phyloP scores from a whole-genome alignment of 2,888 invertebrate species.

The Galeruca laticollis region DNA sequence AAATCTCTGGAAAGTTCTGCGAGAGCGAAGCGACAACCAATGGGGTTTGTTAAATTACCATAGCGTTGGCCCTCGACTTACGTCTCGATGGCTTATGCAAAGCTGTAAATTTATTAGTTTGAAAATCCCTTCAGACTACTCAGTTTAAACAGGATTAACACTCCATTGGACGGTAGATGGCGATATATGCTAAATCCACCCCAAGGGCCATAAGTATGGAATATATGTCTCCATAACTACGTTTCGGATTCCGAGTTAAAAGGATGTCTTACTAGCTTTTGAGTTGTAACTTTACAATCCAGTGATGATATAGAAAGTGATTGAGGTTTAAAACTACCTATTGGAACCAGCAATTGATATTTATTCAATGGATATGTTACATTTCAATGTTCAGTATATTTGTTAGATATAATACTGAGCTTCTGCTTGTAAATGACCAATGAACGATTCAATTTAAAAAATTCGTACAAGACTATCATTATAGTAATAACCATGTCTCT shows the following conservation, averaged over 20 bases:
- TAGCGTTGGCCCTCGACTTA: conserved; percentile 59
- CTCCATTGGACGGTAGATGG: conserved; percentile 66
- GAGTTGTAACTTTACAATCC: background rate
- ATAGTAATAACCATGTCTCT: too few species aligned
- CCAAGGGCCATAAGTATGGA: conserved; percentile 36
- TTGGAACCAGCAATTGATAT: too few species aligned
- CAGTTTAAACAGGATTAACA: conserved; percentile 70
- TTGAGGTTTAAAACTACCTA: too few species aligned
- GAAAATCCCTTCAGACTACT: conserved; percentile 71
- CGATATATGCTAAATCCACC: conserved; percentile 45
- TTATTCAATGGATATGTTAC: too few species aligned
- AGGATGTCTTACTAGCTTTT: conserved; percentile 8
- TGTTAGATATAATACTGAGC: too few species aligned
- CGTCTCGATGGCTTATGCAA: conserved; percentile 71
- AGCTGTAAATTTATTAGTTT: conserved; percentile 72
- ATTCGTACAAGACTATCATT: too few species aligned
- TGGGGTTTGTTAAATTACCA: conserved; percentile 61
- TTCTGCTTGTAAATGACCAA: too few species aligned
- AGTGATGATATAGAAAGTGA: too few species aligned
- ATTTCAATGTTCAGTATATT: too few species aligned
- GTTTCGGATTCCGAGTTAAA: conserved; percentile 22
- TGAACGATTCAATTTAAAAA: too few species aligned
- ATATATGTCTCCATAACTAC: conserved; percentile 36
- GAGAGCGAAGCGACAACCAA: conserved; percentile 44
- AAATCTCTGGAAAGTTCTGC: conserved; percentile 60